Conservation (phyloP, 2,113 vertebrate genomes). For the Myrmecobius fasciatus region DNA sequence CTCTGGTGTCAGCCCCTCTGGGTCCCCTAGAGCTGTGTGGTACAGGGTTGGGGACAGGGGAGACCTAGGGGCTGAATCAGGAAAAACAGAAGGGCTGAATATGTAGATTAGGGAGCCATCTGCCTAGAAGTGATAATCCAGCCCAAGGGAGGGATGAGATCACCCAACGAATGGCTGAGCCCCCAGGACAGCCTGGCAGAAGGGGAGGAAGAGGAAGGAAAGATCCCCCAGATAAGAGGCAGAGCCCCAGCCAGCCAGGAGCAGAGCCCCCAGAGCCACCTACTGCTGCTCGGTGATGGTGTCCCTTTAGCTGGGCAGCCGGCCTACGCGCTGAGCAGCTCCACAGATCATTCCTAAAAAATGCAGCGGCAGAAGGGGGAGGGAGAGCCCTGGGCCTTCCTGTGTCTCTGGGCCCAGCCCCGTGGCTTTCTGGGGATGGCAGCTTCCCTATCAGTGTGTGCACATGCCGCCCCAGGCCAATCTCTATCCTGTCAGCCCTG, state of each 20-base stretch:
- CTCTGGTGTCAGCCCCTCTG: too few species aligned
- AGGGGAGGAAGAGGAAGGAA: too few species aligned
- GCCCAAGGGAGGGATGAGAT: background rate
- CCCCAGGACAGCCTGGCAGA: too few species aligned
- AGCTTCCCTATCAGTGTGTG: too few species aligned
- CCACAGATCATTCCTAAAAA: rapidly evolving
- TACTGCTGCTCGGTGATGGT: too few species aligned
- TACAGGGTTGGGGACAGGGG: too few species aligned
- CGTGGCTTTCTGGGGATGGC: too few species aligned
- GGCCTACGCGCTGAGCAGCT: slow-evolving; percentile 12
- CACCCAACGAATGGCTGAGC: background rate
- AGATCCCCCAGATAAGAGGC: too few species aligned
- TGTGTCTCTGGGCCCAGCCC: background rate
- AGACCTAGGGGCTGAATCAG: background rate
- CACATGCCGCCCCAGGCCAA: background rate
- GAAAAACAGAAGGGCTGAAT: background rate
- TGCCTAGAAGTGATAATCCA: background rate
- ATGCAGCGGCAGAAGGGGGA: rapidly evolving
- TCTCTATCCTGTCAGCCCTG: slow-evolving; percentile 19
- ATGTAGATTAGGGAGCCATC: background rate
- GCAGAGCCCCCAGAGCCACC: too few species aligned
- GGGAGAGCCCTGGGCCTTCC: slow-evolving; percentile 2
- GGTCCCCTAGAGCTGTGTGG: background rate
- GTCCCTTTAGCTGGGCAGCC: rapidly evolving
- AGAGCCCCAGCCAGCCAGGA: too few species aligned